Base-by-base conservation (phyloP, 2,888 invertebrate genomes). In the Clunio marinus region DNA sequence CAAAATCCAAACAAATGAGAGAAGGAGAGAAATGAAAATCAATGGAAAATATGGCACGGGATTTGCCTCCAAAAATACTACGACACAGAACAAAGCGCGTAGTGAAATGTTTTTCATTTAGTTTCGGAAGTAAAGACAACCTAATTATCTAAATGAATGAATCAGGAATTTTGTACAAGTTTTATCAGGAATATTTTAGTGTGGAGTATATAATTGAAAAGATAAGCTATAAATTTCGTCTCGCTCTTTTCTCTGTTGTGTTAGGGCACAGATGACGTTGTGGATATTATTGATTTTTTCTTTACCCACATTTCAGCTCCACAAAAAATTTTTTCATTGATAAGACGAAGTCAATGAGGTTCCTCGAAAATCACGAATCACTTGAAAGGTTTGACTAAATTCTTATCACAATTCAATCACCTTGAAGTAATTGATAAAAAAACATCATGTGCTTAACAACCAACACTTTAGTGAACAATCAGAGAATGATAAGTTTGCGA, bases 31-130 rank as follows among this genome's bases (percentile, higher is more conserved):
- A 22, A 51, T 20, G 22, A 51, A 51, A 51, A 51, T 51, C 51
- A 51, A 51, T 51, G 51, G 22, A 51, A 51, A 51, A 8, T n/a
- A n/a, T n/a, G n/a, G n/a, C n/a, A n/a, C n/a, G n/a, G n/a, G n/a
- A n/a, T 51, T 51, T 51, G 51, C 51, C 51, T 51, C 51, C 51
- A 17, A 22, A 45, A 51, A 51, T 51, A 51, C 51, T 51, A 51
- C 51, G 51, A 51, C 51, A n/a, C n/a, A n/a, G n/a, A n/a, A n/a
- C n/a, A 51, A 51, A 17, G 4, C 5, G 17, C 5, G 17, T 22
- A 22, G 22, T 7, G 32, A 8, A 32, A 32, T 32, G 32, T 8
- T 32, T 8, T 32, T 32, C 32, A n/a, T 32, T 32, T 8, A 32
- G 32, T 5, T 10, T 32, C 32, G 32, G 41, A 41, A 41, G 15